phyloP scores from a whole-genome alignment of 1,140 invertebrate genomes.

The Amyelois transitella region DNA sequence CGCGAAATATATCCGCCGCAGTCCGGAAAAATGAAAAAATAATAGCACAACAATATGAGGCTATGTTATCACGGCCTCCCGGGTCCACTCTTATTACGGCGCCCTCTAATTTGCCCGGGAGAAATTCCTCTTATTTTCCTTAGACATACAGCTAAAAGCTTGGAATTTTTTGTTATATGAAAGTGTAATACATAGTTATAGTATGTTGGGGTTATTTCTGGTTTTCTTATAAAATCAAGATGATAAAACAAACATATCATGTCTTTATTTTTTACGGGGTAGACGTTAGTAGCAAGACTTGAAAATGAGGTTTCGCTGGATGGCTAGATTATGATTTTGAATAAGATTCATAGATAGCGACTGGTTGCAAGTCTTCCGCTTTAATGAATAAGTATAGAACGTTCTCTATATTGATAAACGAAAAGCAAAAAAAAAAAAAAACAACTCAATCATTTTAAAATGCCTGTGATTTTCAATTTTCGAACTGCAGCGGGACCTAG shows the following conservation, averaged over 20 bases:
- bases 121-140: conserved; percentile 5
- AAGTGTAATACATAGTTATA: too few species aligned
- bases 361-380: too few species aligned
- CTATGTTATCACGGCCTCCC: background rate
- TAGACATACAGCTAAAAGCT: background rate
- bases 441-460: conserved; percentile 16
- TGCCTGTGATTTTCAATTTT: conserved; percentile 62
- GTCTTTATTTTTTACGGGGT: too few species aligned
- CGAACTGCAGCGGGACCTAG: conserved; percentile 17
- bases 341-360: too few species aligned
- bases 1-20: background rate
- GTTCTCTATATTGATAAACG: background rate
- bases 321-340: too few species aligned
- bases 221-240: too few species aligned
- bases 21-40: conserved; percentile 5
- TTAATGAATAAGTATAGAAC: too few species aligned
- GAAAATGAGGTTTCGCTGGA: too few species aligned
- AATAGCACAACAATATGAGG: conserved; percentile 5
- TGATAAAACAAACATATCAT: too few species aligned
- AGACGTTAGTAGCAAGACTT: too few species aligned
- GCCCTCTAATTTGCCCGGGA: background rate
- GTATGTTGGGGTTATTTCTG: too few species aligned
- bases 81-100: conserved; percentile 5
- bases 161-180: background rate
- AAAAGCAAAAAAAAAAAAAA: background rate